Conservation (phyloP, 1,140 invertebrate genomes). For the Gryon sp. region DNA sequence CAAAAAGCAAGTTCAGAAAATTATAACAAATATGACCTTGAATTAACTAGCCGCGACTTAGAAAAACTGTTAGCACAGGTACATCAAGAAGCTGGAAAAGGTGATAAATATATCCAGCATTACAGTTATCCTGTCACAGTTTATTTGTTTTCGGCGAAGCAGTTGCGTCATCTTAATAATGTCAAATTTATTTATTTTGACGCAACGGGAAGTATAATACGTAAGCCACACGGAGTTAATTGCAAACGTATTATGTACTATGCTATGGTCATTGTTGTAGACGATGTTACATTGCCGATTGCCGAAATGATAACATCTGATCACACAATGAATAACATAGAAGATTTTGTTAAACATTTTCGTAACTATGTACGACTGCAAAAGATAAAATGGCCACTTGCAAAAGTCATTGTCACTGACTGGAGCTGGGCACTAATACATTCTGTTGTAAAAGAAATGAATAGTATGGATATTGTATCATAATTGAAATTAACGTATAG, state of each 20-base stretch:
- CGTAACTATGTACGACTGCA: too few relatives aligned
- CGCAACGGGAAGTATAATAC: constrained; percentile 2
- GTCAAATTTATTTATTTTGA: constrained; percentile 1
- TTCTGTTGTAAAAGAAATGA: too few relatives aligned
- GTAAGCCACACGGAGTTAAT: neutral
- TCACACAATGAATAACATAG: neutral
- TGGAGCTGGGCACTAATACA: too few relatives aligned
- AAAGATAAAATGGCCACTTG: too few relatives aligned
- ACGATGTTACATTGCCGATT: neutral
- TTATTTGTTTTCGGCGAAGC: neutral
- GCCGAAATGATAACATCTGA: constrained; percentile 15
- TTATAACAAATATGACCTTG: neutral
- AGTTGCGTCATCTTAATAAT: neutral
- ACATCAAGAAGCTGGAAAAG: neutral
- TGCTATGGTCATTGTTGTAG: neutral
- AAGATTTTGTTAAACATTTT: too few relatives aligned
- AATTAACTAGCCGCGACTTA: neutral
- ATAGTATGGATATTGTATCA: too few relatives aligned
- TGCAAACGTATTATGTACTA: constrained; percentile 9
- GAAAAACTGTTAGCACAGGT: neutral
- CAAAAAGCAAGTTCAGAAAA: neutral
- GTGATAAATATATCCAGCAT: neutral
- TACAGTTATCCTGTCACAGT: constrained; percentile 2
- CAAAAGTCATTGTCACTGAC: too few relatives aligned
- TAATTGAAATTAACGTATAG: too few relatives aligned